phyloP scores from a whole-genome alignment of 1,140 invertebrate genomes.

The Drosophila repletoides region DNA sequence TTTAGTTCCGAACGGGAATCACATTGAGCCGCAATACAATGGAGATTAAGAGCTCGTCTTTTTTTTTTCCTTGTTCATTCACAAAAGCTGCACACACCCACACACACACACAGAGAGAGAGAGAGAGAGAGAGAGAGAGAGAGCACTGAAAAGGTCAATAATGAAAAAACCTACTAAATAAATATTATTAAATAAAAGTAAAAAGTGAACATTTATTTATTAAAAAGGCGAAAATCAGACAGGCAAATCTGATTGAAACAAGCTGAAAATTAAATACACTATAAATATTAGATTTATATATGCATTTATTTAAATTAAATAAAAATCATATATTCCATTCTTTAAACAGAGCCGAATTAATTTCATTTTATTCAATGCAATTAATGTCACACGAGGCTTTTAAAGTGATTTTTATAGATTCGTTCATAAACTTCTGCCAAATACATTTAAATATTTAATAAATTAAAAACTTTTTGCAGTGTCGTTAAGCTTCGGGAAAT shows the following conservation, averaged over 20 bases:
- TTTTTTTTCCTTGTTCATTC: conserved; percentile 26
- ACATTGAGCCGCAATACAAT: conserved; percentile 57
- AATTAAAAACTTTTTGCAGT: too few species aligned
- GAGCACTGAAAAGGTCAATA: conserved; percentile 42
- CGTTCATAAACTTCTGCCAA: too few species aligned
- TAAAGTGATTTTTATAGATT: too few species aligned
- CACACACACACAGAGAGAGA: too few species aligned
- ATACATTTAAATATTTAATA: too few species aligned
- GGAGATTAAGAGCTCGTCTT: conserved; percentile 50
- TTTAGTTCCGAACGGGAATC: conserved; percentile 29
- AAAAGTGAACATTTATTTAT: conserved; percentile 39
- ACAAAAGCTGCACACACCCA: conserved; percentile 18
- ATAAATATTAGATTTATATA: neutral
- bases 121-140: too few species aligned
- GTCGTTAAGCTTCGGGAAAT: neutral
- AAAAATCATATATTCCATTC: too few species aligned
- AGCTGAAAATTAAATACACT: conserved; percentile 8
- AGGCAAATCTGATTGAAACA: neutral
- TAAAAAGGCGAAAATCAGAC: conserved; percentile 16
- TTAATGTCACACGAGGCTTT: too few species aligned
- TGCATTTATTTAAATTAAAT: neutral
- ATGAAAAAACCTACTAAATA: conserved; percentile 36
- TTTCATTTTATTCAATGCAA: too few species aligned
- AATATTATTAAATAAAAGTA: conserved; percentile 32
- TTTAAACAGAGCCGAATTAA: too few species aligned